phyloP scores from a whole-genome alignment of 2,113 vertebrate genomes.

The Desmodus rotundus region DNA sequence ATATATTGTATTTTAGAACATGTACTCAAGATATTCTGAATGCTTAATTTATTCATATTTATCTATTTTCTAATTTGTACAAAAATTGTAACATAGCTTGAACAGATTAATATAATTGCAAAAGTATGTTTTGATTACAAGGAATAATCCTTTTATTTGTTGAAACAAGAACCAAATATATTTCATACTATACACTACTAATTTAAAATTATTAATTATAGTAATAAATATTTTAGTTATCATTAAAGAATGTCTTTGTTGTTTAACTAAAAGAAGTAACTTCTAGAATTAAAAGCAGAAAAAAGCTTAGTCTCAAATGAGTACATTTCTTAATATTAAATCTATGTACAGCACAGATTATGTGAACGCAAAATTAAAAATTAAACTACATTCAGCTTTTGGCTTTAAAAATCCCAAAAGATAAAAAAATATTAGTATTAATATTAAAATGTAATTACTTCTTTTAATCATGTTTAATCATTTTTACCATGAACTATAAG shows the following conservation, averaged over 20 bases:
- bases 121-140: neutral
- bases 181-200: neutral
- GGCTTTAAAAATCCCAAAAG: neutral
- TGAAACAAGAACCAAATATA: neutral
- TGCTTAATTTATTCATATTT: neutral
- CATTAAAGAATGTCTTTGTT: neutral
- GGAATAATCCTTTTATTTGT: neutral
- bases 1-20: neutral
- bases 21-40: neutral
- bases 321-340: conserved; percentile 42
- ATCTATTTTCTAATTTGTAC: neutral
- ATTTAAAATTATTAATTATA: neutral
- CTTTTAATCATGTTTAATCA: conserved; percentile 25
- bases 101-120: neutral
- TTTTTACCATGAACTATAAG: conserved; percentile 10
- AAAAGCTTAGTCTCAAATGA: neutral
- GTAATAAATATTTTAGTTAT: neutral
- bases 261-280: conserved; percentile 10
- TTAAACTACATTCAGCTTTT: conserved; percentile 22
- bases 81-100: neutral
- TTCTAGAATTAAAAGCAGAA: conserved; percentile 17
- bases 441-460: conserved; percentile 41
- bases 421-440: neutral
- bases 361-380: conserved; percentile 26
- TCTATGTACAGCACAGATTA: neutral